Percentiles rank a stretch among this genome's conserved stretches.
Evolutionary conservation across 1,140 invertebrate genomes (phyloP).

Genomic region (Babylonia areolata): DNA sequence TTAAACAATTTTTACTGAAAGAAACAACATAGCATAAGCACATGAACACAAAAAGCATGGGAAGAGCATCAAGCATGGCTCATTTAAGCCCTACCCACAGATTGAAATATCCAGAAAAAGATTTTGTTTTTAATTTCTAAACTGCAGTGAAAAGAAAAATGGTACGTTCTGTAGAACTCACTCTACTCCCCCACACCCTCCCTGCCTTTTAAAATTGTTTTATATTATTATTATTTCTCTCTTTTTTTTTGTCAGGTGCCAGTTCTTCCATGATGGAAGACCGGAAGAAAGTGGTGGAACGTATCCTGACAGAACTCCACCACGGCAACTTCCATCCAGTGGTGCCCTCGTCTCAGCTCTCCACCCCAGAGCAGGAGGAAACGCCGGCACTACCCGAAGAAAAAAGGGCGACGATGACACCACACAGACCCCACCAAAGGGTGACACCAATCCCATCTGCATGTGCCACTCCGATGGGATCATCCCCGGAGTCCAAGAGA

Average conservation of each 20-base stretch:
- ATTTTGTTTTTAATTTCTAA: no score
- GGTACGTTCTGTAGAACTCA: no score
- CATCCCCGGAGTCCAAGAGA: constrained; percentile 43
- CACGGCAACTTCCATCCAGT: constrained; percentile 59
- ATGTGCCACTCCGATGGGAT: neutral
- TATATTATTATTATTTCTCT: neutral
- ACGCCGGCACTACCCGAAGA: neutral
- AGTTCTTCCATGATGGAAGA: constrained; percentile 64
- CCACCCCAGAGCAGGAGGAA: constrained; percentile 34
- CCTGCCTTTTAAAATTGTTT: no score
- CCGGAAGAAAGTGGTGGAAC: constrained; percentile 56
- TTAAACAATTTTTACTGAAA: no score
- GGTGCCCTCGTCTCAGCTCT: constrained; percentile 37
- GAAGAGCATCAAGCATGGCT: no score
- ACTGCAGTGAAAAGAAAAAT: no score
- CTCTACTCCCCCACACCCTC: no score
- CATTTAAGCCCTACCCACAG: no score
- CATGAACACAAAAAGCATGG: no score
- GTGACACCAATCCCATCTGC: neutral
- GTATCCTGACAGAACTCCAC: constrained; percentile 60
- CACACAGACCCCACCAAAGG: neutral
- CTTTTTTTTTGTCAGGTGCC: constrained; percentile 52
- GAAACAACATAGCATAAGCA: no score
- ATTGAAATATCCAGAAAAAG: no score
- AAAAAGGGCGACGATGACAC: neutral